Conservation (phyloP, 2,113 vertebrate genomes). For the Entomyzon cyanotis region DNA sequence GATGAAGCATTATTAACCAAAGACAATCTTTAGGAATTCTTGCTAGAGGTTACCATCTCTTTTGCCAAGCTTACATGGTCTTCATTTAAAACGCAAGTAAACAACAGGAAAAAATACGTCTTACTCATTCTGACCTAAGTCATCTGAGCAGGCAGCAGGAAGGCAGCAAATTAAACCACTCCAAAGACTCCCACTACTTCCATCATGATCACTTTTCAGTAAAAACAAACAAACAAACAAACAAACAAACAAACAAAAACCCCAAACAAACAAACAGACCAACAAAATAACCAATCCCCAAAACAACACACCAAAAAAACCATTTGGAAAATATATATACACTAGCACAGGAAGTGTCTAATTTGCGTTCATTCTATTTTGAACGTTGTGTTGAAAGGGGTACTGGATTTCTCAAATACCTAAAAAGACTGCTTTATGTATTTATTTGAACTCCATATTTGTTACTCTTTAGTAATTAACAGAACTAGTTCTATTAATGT, state of each 20-base stretch:
- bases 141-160: neutral
- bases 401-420: neutral
- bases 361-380: neutral
- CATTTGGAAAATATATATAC: neutral
- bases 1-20: neutral
- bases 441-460: neutral
- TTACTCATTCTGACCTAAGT: neutral
- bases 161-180: neutral
- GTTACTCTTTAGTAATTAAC: neutral
- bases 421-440: neutral
- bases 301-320: neutral
- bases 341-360: neutral
- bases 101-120: neutral
- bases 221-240: neutral
- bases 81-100: neutral
- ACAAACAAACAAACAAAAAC: too few relatives aligned
- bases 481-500: neutral
- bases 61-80: neutral
- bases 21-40: neutral
- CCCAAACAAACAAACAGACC: neutral
- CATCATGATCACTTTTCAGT: neutral
- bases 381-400: neutral
- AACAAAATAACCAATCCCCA: neutral
- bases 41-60: neutral
- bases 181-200: neutral